Percentiles rank a stretch among this genome's conserved stretches.
These are phyloP conservation scores for Sepiola atlantica DNA, from an alignment of 2,888 invertebrate species.

Conservation along the genomic window DNA sequence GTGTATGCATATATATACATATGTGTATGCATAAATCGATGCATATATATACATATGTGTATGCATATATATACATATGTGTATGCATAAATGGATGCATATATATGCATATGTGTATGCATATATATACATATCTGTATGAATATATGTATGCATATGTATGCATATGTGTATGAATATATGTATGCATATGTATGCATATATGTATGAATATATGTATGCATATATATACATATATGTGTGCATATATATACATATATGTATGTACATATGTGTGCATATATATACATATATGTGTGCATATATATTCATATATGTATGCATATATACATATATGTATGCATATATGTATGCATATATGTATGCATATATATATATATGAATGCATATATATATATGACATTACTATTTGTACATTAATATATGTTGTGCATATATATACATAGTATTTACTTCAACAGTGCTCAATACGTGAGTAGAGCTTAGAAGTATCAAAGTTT, in stretches of 20 bases:
- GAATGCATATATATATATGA: too few relatives aligned
- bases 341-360: not conserved
- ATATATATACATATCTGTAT: too few relatives aligned
- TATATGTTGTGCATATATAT: too few relatives aligned
- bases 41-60: not conserved
- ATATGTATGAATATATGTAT: not conserved
- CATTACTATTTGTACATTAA: too few relatives aligned
- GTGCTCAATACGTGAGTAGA: too few relatives aligned
- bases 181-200: not conserved
- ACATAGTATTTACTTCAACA: too few relatives aligned
- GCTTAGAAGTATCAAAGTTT: too few relatives aligned
- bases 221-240: not conserved
- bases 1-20: not conserved
- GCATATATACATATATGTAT: not conserved
- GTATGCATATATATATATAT: not conserved
- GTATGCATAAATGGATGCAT: not conserved
- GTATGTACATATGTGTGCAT: too few relatives aligned
- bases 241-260: not conserved
- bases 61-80: not conserved
- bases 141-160: not conserved
- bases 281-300: not conserved
- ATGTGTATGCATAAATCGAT: not conserved
- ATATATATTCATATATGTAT: not conserved
- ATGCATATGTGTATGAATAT: not conserved
- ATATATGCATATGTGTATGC: too few relatives aligned